Evolutionary conservation across 2,797 vertebrate genomes (phyloP).

Genomic region (Lemur catta): DNA sequence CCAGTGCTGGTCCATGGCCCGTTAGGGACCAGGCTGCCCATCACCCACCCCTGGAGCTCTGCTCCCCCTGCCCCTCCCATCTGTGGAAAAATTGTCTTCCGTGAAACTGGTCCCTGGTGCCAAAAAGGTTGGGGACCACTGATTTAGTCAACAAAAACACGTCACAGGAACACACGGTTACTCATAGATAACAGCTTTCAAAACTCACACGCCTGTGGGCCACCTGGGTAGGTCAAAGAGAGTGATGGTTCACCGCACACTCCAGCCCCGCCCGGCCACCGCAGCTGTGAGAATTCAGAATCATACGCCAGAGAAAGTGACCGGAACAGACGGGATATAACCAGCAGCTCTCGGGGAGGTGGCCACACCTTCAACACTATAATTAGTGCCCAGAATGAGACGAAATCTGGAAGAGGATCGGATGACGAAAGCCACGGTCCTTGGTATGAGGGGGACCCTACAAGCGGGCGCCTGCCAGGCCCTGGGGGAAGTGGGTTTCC

Average conservation of each 20-base stretch:
- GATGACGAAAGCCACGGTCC: neutral
- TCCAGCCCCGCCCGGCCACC: neutral
- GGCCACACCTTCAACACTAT: rapidly evolving
- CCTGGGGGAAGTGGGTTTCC: neutral
- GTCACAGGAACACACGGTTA: neutral
- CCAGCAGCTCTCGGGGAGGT: neutral
- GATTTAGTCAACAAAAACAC: neutral
- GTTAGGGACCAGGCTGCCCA: no score
- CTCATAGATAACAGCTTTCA: neutral
- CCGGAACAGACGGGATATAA: rapidly evolving
- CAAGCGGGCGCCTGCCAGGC: no score
- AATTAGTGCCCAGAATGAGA: rapidly evolving
- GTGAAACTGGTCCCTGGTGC: no score
- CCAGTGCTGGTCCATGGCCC: no score
- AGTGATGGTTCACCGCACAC: no score
- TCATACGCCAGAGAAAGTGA: rapidly evolving
- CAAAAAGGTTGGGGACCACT: no score
- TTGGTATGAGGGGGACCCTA: no score
- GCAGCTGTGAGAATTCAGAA: rapidly evolving
- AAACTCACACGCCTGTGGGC: neutral
- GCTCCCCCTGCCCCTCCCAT: no score
- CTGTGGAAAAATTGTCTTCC: no score
- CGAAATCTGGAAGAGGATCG: neutral
- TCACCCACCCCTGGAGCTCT: no score
- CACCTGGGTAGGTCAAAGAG: neutral